These are phyloP conservation scores for Ictidomys tridecemlineatus DNA, from an alignment of 2,113 vertebrate genomes.

Conservation along the genomic window DNA sequence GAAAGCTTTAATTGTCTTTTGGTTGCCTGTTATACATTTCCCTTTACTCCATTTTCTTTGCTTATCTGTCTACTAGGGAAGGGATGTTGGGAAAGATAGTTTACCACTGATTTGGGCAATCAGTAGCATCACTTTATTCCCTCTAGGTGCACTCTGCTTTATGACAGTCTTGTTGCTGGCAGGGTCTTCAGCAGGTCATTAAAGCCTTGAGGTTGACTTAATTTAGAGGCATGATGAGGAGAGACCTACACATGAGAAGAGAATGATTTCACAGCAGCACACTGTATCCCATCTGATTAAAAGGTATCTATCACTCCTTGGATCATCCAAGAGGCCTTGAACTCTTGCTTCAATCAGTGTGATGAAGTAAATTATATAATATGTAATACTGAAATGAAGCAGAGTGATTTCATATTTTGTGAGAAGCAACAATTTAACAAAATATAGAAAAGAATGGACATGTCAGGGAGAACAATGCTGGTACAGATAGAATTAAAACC, in stretches of 20 bases:
- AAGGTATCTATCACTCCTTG: neutral
- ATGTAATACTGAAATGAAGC: neutral
- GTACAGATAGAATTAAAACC: slow-evolving; percentile 32
- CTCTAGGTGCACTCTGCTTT: neutral
- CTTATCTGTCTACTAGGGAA: neutral
- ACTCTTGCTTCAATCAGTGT: neutral
- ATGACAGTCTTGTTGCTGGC: neutral
- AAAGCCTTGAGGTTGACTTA: neutral
- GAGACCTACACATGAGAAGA: neutral
- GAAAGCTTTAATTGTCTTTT: neutral
- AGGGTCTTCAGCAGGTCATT: neutral
- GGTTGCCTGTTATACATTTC: neutral
- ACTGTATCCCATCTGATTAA: neutral
- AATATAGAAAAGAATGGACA: neutral
- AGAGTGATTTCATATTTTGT: neutral
- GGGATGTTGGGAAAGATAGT: neutral
- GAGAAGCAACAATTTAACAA: slow-evolving; percentile 18
- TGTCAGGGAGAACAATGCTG: neutral
- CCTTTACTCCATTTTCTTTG: neutral
- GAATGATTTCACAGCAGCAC: neutral
- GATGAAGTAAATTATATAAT: slow-evolving; percentile 26
- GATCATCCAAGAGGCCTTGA: neutral
- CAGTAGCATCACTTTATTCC: neutral
- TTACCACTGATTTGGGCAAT: neutral
- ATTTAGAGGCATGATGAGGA: neutral